Percentiles rank a stretch among this genome's conserved stretches.
Conservation (phyloP, 2,113 vertebrate genomes). For the Mobula hypostoma region DNA sequence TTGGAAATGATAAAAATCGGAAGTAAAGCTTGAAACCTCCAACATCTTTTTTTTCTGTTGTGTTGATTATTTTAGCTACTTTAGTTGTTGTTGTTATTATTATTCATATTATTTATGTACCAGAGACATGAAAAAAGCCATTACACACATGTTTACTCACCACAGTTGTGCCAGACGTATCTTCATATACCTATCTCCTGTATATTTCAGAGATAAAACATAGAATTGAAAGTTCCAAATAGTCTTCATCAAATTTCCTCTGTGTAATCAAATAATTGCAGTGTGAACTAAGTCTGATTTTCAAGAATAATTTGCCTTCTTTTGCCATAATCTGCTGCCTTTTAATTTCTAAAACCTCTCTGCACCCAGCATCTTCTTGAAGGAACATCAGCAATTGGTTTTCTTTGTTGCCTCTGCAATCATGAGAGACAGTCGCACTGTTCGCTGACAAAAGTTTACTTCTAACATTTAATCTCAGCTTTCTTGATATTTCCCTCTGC, state of each 20-base stretch:
- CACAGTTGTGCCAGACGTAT: not conserved
- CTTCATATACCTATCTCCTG: not conserved
- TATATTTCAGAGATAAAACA: not conserved
- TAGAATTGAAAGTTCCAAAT: not conserved
- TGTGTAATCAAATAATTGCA: not conserved
- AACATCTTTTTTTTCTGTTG: not conserved
- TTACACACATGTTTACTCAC: not conserved
- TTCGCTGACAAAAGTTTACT: not conserved
- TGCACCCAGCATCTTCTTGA: not conserved
- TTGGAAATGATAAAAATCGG: not conserved
- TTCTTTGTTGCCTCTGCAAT: not conserved
- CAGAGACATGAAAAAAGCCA: not conserved
- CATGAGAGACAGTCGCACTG: not conserved
- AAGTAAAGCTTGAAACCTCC: conserved; percentile 15
- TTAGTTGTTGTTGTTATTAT: not conserved
- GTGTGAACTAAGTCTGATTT: not conserved
- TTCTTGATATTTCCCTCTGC: not conserved
- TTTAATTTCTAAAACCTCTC: not conserved
- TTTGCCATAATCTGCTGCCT: not conserved
- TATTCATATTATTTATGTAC: not conserved
- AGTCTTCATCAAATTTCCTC: not conserved
- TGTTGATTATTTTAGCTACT: not conserved
- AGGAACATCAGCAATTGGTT: not conserved
- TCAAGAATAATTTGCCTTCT: not conserved
- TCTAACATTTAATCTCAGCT: not conserved